A percentile compares a stretch with the other conserved stretches of the same genome.
phyloP scores from a whole-genome alignment of 2,113 vertebrate genomes.

The Chamaetylas fuelleborni region DNA sequence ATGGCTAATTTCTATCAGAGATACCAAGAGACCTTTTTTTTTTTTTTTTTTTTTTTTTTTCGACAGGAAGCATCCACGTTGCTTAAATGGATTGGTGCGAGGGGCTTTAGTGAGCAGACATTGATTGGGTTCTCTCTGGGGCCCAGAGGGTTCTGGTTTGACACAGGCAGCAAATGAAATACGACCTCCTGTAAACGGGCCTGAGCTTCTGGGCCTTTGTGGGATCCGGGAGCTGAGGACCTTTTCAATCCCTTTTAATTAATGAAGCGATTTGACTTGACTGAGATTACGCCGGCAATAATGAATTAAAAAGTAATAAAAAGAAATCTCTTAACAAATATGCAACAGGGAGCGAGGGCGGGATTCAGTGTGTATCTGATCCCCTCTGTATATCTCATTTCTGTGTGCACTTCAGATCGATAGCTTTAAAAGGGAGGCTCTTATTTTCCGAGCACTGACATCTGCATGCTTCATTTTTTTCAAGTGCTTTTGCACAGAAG shows the following conservation, averaged over 20 bases:
- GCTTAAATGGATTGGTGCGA: constrained; percentile 87
- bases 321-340: constrained; percentile 58
- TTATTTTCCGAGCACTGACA: not conserved
- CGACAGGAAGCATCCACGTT: constrained; percentile 86
- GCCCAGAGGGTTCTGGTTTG: constrained; percentile 78
- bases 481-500: not conserved
- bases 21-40: constrained; percentile 86
- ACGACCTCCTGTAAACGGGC: constrained; percentile 87
- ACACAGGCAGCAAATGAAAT: constrained; percentile 92
- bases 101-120: constrained; percentile 83
- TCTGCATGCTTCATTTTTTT: not conserved
- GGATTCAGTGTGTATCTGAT: not conserved
- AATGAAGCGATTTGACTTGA: constrained; percentile 90
- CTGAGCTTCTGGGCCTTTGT: constrained; percentile 79
- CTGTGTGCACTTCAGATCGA: not conserved
- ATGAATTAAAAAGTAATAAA: constrained; percentile 76
- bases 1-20: constrained; percentile 93
- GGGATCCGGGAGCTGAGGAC: constrained; percentile 84
- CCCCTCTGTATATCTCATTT: not conserved
- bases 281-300: constrained; percentile 79
- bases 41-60: constrained; percentile 42
- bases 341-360: constrained; percentile 3
- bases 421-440: not conserved
- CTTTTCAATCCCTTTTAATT: constrained; percentile 91
- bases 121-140: constrained; percentile 88